Conservation (phyloP, 1,140 invertebrate genomes). For the Drosophila novamexicana region DNA sequence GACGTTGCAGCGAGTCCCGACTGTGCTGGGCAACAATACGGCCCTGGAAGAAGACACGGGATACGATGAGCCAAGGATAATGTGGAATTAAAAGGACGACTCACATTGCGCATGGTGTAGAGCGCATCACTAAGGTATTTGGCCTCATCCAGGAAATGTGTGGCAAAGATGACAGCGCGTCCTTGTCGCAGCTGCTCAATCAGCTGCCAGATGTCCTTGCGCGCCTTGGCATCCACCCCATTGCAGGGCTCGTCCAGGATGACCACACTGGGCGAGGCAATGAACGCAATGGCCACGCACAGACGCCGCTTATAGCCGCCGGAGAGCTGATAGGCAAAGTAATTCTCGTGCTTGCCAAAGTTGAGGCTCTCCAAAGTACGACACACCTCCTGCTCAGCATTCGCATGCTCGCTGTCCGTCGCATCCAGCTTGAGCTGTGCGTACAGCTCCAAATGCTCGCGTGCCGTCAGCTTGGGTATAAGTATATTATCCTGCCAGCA, state of each 20-base stretch:
- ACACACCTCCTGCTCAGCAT: conserved; percentile 49
- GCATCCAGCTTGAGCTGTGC: conserved; percentile 85
- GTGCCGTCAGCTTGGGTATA: conserved; percentile 90
- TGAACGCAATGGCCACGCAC: conserved; percentile 89
- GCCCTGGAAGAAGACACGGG: conserved; percentile 46
- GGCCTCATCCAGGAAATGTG: conserved; percentile 89
- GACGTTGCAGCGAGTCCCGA: conserved; percentile 68
- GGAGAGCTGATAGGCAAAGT: conserved; percentile 86
- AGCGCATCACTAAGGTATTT: conserved; percentile 88
- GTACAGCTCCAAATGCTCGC: conserved; percentile 93
- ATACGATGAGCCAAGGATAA: not conserved
- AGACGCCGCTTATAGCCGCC: conserved; percentile 87
- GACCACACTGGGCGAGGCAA: conserved; percentile 88
- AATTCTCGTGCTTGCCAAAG: conserved; percentile 85
- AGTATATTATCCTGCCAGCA: conserved; percentile 95
- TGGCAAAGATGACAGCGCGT: conserved; percentile 89
- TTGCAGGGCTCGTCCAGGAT: conserved; percentile 94
- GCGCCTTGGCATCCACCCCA: conserved; percentile 91
- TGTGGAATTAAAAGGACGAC: not conserved
- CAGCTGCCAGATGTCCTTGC: conserved; percentile 90
- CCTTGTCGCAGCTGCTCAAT: conserved; percentile 88
- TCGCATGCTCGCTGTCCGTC: conserved; percentile 11
- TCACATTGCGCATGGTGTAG: conserved; percentile 87
- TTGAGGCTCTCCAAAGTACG: conserved; percentile 87
- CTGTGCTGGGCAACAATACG: conserved; percentile 79